Conservation (phyloP, 2,113 vertebrate genomes). For the Rhipidura dahli region DNA sequence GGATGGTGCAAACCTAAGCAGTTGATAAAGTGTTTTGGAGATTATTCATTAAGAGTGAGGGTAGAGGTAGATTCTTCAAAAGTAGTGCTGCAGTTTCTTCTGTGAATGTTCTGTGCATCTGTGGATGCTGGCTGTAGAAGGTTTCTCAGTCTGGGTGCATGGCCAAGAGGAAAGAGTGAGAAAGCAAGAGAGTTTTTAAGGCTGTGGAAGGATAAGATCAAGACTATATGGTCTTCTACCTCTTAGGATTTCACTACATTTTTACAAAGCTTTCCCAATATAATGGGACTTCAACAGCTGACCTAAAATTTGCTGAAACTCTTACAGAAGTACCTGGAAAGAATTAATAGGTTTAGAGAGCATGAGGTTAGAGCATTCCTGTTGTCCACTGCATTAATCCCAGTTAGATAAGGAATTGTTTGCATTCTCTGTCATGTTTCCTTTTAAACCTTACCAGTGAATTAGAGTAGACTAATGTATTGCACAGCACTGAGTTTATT, state of each 20-base stretch:
- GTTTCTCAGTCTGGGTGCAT: background rate
- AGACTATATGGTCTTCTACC: background rate
- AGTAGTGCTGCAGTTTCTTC: background rate
- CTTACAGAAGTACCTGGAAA: background rate
- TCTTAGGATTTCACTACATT: background rate
- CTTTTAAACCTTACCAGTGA: background rate
- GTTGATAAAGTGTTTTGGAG: background rate
- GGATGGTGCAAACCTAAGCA: background rate
- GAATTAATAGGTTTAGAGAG: background rate
- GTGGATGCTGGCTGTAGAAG: background rate
- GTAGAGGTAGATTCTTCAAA: background rate
- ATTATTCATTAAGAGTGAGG: background rate
- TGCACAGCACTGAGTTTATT: background rate
- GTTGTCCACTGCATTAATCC: background rate
- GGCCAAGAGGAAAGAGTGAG: background rate
- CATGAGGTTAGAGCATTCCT: rapidly evolving
- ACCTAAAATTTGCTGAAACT: background rate
- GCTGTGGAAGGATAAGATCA: background rate
- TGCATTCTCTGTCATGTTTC: background rate
- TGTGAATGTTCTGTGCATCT: rapidly evolving
- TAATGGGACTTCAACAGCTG: background rate
- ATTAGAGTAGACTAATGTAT: background rate
- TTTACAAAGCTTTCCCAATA: background rate
- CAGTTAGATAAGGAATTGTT: background rate
- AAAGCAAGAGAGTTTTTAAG: background rate